Percentiles rank a stretch among this genome's conserved stretches.
phyloP scores from a whole-genome alignment of 2,113 vertebrate species.

The Pao palembangensis region DNA sequence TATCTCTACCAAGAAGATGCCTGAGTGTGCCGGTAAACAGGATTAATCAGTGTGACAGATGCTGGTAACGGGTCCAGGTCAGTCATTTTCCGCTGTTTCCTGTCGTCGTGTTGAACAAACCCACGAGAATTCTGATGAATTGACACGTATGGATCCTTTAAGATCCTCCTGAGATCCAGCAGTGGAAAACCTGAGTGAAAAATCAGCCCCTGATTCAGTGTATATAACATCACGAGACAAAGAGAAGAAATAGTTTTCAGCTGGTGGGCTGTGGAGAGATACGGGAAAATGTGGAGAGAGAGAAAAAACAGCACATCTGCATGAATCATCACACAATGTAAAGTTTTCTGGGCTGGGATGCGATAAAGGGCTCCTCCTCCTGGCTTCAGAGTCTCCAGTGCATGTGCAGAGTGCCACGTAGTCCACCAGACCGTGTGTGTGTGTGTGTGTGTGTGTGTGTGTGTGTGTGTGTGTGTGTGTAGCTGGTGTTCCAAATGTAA shows the following conservation, averaged over 20 bases:
- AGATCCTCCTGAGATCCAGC: too few relatives aligned
- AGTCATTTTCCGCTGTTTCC: too few relatives aligned
- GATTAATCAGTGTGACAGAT: neutral
- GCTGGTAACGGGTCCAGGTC: neutral
- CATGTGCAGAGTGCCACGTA: slow-evolving; percentile 75
- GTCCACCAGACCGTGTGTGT: slow-evolving; percentile 61
- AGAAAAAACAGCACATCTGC: slow-evolving; percentile 3
- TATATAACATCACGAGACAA: too few relatives aligned
- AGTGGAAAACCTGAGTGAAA: too few relatives aligned
- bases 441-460: slow-evolving; percentile 40
- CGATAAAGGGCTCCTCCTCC: slow-evolving; percentile 64
- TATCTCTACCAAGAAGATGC: too few relatives aligned
- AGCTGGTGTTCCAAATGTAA: slow-evolving; percentile 57
- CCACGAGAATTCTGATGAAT: too few relatives aligned
- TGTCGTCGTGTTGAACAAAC: too few relatives aligned
- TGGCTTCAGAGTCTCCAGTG: slow-evolving; percentile 40
- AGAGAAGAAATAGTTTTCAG: too few relatives aligned
- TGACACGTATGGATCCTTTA: too few relatives aligned
- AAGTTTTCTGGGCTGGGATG: slow-evolving; percentile 35
- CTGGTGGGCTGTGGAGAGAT: too few relatives aligned
- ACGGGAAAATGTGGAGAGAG: too few relatives aligned
- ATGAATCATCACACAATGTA: slow-evolving; percentile 35
- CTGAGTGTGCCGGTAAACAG: too few relatives aligned
- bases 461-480: slow-evolving; percentile 22
- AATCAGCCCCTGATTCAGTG: neutral